phyloP scores from a whole-genome alignment of 2,797 vertebrate species.

The Loriculus beryllinus region DNA sequence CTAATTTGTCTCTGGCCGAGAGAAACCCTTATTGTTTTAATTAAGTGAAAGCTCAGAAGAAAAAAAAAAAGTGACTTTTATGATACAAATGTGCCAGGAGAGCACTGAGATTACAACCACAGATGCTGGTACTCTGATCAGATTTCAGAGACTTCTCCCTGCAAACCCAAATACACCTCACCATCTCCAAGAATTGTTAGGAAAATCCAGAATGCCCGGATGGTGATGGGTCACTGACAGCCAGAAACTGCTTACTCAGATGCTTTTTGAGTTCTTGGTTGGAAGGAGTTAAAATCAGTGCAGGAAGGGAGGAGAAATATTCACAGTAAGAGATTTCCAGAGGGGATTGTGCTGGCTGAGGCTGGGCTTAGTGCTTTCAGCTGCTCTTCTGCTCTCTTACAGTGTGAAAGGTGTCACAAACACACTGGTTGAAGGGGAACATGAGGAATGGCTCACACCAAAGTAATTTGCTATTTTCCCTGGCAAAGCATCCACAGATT shows the following conservation, averaged over 20 bases:
- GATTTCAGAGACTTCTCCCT: background rate
- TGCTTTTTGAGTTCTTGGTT: background rate
- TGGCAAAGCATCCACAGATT: background rate
- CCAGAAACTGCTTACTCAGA: background rate
- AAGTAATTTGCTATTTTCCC: background rate
- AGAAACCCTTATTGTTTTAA: background rate
- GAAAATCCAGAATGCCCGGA: background rate
- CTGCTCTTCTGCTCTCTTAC: background rate
- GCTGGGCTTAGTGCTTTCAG: background rate
- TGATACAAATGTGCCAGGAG: background rate
- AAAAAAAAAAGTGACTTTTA: background rate
- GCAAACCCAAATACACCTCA: background rate
- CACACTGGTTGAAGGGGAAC: accelerated
- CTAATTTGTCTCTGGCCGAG: background rate
- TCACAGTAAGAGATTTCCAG: background rate
- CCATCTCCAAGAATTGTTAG: background rate
- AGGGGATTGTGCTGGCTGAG: background rate
- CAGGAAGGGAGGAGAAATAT: background rate
- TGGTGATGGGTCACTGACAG: background rate
- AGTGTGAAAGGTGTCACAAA: background rate
- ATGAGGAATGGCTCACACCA: background rate
- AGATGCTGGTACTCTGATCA: background rate
- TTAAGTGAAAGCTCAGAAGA: background rate
- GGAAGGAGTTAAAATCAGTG: background rate
- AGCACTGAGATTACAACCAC: background rate